A percentile compares a stretch with the other conserved stretches of the same genome.
These are phyloP conservation scores for Dinomys branickii DNA, from an alignment of 2,113 vertebrate species.

Conservation along the genomic window DNA sequence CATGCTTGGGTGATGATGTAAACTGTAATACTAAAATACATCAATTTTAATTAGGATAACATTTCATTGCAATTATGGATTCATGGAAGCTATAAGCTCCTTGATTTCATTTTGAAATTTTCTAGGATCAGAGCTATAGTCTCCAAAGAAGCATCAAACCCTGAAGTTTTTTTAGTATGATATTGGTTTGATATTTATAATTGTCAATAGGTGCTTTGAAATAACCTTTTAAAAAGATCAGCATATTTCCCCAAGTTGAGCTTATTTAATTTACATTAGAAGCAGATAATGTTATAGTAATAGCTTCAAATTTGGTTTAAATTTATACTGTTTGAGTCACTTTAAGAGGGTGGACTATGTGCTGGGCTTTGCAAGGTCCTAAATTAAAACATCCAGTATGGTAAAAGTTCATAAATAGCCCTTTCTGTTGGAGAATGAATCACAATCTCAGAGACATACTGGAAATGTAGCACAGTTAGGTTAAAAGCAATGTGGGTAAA, in stretches of 20 bases:
- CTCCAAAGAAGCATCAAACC: background rate
- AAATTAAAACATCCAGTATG: background rate
- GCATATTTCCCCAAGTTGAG: background rate
- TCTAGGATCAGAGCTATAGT: background rate
- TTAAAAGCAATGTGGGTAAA: background rate
- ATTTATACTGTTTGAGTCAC: background rate
- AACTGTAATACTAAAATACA: background rate
- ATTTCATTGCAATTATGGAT: background rate
- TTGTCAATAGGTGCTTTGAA: background rate
- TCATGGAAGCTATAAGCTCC: background rate
- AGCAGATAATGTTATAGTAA: background rate
- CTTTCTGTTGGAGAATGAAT: background rate
- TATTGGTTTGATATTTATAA: background rate
- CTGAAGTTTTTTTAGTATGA: background rate
- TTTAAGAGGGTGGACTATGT: background rate
- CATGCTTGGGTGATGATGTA: background rate
- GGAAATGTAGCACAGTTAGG: background rate
- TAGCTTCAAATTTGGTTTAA: background rate
- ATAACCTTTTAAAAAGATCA: constrained; percentile 49
- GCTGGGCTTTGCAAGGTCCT: background rate
- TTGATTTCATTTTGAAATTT: background rate
- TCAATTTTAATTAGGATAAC: background rate
- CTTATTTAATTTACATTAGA: constrained; percentile 17
- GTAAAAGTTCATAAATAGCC: background rate
- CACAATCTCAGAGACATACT: background rate